Evolutionary conservation across 2,888 invertebrate species (phyloP).

Genomic region (Monoplex corrugatus): DNA sequence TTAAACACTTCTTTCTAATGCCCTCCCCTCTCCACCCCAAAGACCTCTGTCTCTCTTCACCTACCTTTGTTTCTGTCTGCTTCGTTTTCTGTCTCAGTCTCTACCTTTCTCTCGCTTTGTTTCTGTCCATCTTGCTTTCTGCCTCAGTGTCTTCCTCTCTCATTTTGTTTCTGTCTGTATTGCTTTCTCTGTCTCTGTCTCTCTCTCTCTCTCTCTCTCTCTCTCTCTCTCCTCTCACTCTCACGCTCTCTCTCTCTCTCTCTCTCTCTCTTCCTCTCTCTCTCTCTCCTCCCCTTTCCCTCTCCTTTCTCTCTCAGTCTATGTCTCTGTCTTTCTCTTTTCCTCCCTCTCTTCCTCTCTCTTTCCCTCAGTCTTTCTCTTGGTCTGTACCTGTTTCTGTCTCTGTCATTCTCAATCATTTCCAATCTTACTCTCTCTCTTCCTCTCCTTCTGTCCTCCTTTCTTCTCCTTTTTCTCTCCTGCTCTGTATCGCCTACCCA

Average conservation of each 20-base stretch:
- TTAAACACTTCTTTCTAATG: too few species aligned
- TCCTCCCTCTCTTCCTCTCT: conserved; percentile 12
- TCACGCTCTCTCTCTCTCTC: too few species aligned
- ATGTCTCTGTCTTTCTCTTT: conserved; percentile 43
- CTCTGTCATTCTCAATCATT: background rate
- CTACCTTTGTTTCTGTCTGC: too few species aligned
- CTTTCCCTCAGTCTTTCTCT: conserved; percentile 39
- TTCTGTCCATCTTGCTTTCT: too few species aligned
- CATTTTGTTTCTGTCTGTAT: too few species aligned
- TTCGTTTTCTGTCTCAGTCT: too few species aligned
- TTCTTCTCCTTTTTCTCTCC: conserved; percentile 26
- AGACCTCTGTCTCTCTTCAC: too few species aligned
- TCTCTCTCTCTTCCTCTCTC: background rate
- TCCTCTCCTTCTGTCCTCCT: background rate
- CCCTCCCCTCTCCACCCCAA: too few species aligned
- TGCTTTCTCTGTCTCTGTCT: background rate
- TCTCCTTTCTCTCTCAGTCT: conserved; percentile 44
- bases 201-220: background rate
- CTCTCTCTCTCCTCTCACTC: background rate
- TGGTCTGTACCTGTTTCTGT: conserved; percentile 12
- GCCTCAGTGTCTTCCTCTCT: too few species aligned
- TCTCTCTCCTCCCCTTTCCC: conserved; percentile 5
- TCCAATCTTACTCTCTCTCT: too few species aligned
- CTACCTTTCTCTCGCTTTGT: too few species aligned
- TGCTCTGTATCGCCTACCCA: conserved; percentile 44